Evolutionary conservation across 2,888 invertebrate genomes (phyloP).

Genomic region (Hirtodrosophila cameraria): DNA sequence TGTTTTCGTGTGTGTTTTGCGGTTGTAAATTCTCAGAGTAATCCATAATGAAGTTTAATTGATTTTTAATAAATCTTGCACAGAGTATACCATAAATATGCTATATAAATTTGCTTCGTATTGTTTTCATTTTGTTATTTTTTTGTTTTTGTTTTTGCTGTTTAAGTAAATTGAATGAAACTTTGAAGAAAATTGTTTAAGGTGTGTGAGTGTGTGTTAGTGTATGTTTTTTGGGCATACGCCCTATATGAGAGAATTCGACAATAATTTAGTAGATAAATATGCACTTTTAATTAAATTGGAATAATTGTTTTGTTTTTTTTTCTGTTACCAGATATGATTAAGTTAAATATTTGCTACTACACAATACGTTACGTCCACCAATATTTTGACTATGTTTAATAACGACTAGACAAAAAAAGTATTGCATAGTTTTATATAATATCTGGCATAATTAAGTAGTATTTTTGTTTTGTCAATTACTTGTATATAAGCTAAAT

Average conservation of each 20-base stretch:
- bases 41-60: slow-evolving; percentile 76
- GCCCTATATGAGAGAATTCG: slow-evolving; percentile 53
- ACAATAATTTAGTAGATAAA: slow-evolving; percentile 69
- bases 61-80: slow-evolving; percentile 75
- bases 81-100: slow-evolving; percentile 74
- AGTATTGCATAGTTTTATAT: slow-evolving; percentile 49
- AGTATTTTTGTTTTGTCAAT: slow-evolving; percentile 35
- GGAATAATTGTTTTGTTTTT: slow-evolving; percentile 61
- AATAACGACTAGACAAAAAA: slow-evolving; percentile 69
- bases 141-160: slow-evolving; percentile 20
- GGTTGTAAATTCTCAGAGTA: slow-evolving; percentile 72
- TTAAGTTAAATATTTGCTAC: slow-evolving; percentile 73
- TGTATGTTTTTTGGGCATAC: slow-evolving; percentile 8
- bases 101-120: slow-evolving; percentile 66
- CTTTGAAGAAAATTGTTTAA: slow-evolving; percentile 61
- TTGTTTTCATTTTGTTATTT: slow-evolving; percentile 26
- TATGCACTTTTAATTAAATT: slow-evolving; percentile 70
- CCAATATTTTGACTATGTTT: slow-evolving; percentile 73
- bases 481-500: slow-evolving; percentile 58
- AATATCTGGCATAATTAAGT: slow-evolving; percentile 53
- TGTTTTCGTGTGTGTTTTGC: slow-evolving; percentile 38
- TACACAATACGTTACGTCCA: slow-evolving; percentile 69
- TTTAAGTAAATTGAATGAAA: slow-evolving; percentile 63
- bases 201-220: slow-evolving; percentile 23
- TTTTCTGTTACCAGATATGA: slow-evolving; percentile 43